Base-by-base conservation (phyloP, 2,113 vertebrate species). In the Tetrao urogallus region DNA sequence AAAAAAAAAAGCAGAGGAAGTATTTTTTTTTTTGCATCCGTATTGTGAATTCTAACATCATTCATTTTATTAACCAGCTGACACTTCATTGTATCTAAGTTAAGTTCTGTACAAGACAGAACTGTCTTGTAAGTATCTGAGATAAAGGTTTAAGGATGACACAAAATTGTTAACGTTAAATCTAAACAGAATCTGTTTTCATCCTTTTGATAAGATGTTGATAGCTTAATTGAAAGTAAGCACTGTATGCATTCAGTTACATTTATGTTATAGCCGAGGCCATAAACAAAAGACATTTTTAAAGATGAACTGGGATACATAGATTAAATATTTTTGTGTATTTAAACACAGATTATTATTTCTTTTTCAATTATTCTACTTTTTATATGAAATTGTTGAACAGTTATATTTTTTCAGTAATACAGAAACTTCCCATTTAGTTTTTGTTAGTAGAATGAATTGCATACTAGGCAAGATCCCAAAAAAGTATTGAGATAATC, bases 161-260 rank as follows among this genome's bases (percentile, higher is more conserved):
- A 83, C 14, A 57, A 69, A 65, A 66, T 9, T 2, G 4, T 54
- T 74, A 25, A 86, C 36, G 60, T 75, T 54, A 66, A 81, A n/a
- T 63, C 36, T 74, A 11, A 1, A 1, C 9, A 61, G 45, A 80
- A 61, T 73, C 9, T 6, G 0, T 3, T 52, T 52, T 25, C 0
- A 0, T 50, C 2, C 7, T 88, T 74, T 74, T 86, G 12, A 73
- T 47, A 14, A 70, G 27, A 3, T 43, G 3, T 61, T 70, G 28
- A 15, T 88, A 22, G 10, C 6, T 7, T 52, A 8, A 48, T 36
- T 22, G 17, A 80, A 86, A 76, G 21, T 8, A 90, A 81, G 25
- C 38, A 56, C 1, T 52, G 1, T n/a, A 50, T 21, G 12, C 45
- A 4, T 40, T 45, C 71, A 54, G 5, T 58, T 75, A 61, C 5